Conservation (phyloP, 2,888 invertebrate genomes). For the Agonopterix alstromeriana region DNA sequence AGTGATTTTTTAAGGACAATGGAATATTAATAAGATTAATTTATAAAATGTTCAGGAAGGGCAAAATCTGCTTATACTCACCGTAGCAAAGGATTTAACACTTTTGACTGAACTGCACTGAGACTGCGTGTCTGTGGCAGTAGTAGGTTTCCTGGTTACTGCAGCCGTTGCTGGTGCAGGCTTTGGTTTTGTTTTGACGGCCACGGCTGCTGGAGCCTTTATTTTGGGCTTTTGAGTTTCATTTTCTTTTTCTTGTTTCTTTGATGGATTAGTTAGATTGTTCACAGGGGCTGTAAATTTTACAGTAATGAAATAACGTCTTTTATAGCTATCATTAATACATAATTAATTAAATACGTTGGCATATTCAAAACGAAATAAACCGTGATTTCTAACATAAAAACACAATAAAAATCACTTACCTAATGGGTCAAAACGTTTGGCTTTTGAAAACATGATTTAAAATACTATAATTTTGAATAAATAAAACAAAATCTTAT, state of each 20-base stretch:
- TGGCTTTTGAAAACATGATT: slow-evolving; percentile 67
- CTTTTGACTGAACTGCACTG: slow-evolving; percentile 53
- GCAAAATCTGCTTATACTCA: slow-evolving; percentile 24
- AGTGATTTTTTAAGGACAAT: too few relatives aligned
- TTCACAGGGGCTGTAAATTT: slow-evolving; percentile 28
- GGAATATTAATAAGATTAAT: too few relatives aligned
- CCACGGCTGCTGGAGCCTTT: background rate
- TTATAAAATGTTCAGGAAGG: too few relatives aligned
- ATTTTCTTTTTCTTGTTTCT: slow-evolving; percentile 34
- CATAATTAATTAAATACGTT: too few relatives aligned
- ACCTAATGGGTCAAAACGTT: slow-evolving; percentile 60
- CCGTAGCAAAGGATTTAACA: slow-evolving; percentile 55
- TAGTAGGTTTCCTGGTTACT: slow-evolving; percentile 20
- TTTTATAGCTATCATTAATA: too few relatives aligned
- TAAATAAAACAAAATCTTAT: slow-evolving; percentile 3
- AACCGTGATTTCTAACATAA: background rate
- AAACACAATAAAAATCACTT: slow-evolving; percentile 23
- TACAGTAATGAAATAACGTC: background rate
- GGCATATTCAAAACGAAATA: too few relatives aligned
- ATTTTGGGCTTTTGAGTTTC: slow-evolving; percentile 22
- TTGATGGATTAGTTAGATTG: slow-evolving; percentile 24
- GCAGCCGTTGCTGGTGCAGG: slow-evolving; percentile 18
- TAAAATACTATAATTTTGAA: slow-evolving; percentile 4
- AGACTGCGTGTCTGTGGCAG: slow-evolving; percentile 40
- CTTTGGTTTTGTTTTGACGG: slow-evolving; percentile 19